Evolutionary conservation across 64 coral and sea anemone genomes (phyloP), one percentile per base, ranked within the genome.

Genomic region (Trachythela sp.): DNA sequence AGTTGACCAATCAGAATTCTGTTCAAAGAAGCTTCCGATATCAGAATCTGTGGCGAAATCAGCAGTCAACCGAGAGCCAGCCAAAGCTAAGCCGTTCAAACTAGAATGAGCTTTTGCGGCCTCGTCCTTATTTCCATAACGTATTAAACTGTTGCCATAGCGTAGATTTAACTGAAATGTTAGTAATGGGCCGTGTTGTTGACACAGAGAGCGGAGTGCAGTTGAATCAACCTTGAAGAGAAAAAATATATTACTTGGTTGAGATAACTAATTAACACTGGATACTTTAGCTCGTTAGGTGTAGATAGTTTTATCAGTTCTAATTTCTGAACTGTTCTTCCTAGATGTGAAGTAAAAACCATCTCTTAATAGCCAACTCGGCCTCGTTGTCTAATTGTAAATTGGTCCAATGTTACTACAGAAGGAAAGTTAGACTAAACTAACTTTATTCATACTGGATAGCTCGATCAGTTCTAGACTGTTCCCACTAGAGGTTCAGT

Each of bases 11-110:
- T 99, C 96, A 83, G 91, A 85, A 31, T 91, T 94, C 83, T 99
- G 96, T 59, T 99, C 96, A 54, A 99, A 99, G 87, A 99, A 99
- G 72, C 91, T 92, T 24, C 93, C 96, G 38, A 99, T 99, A 36
- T 99, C 96, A 76, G 91, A 88, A 38, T 99, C 96, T 30, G 93
- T 99, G 10, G 96, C 96, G 40, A 99, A 99, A 56, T 99, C 93
- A 29, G 96, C 96, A 24, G 76, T 85, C 27, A 99, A 54, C 15
- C 92, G 86, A 1, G 85, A 86, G 8, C 93, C 93, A 37, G 70
- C 76, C 22, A 99, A 50, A 48, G 89, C 43, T 85, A 94, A 71
- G 50, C 91, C 94, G 84, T 95, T 99, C 4, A 99, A 84, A 4
- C 51, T 67, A 8, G 84, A 67, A 18, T 91, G 84, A 14, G 91